Percentiles rank a stretch among this genome's conserved stretches.
Conservation (phyloP, 1,140 invertebrate species). For the Brachionus manjavacas region DNA sequence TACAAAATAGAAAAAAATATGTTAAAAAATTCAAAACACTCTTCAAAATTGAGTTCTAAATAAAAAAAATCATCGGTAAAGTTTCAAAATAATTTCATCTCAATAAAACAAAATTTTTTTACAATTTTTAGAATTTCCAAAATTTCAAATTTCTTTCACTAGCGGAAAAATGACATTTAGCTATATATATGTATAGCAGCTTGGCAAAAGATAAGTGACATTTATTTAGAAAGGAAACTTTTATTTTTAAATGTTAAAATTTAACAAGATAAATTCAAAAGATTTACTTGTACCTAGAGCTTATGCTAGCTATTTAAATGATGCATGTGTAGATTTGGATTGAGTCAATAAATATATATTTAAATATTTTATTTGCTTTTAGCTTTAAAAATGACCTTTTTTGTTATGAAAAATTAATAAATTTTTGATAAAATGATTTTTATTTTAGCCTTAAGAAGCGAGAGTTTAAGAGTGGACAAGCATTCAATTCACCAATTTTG, state of each 20-base stretch:
- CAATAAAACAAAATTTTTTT: too few relatives aligned
- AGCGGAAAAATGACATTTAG: too few relatives aligned
- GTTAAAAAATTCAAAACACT: too few relatives aligned
- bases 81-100: too few relatives aligned
- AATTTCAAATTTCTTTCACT: too few relatives aligned
- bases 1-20: too few relatives aligned
- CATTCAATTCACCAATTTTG: constrained; percentile 6
- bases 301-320: background rate
- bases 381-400: background rate
- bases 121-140: too few relatives aligned
- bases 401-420: background rate
- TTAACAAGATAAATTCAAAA: background rate
- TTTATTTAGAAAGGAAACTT: background rate
- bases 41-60: too few relatives aligned
- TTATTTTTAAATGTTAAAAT: background rate
- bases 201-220: too few relatives aligned
- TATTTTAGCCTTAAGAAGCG: constrained; percentile 1
- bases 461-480: constrained; percentile 22
- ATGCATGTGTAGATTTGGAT: background rate
- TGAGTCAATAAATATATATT: background rate
- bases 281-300: background rate
- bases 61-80: too few relatives aligned
- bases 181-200: too few relatives aligned
- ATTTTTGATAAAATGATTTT: background rate
- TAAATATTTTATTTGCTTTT: background rate